A percentile compares a stretch with the other conserved stretches of the same genome.
Conservation (phyloP, 2,797 vertebrate species). For the Atherinosoma microstoma region DNA sequence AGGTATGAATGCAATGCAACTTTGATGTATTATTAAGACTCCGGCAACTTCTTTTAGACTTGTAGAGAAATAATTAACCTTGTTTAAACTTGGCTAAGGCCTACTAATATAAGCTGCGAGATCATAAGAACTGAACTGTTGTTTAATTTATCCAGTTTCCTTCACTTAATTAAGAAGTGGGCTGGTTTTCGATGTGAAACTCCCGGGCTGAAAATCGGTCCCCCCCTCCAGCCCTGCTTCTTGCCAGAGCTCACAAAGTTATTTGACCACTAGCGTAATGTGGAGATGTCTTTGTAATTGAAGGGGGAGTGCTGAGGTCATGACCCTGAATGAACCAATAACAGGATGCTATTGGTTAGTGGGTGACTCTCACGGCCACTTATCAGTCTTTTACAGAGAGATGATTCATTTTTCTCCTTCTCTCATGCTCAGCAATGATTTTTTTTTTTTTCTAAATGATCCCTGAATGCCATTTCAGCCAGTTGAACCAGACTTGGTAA, state of each 20-base stretch:
- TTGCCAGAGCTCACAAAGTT: slow-evolving; percentile 59
- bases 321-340: slow-evolving; percentile 66
- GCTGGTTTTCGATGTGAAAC: neutral
- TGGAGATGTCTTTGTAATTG: slow-evolving; percentile 71
- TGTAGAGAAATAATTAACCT: no score
- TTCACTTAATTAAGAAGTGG: no score
- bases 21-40: no score
- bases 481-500: neutral
- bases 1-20: no score
- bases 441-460: slow-evolving; percentile 28
- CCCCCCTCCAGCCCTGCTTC: slow-evolving; percentile 12
- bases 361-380: slow-evolving; percentile 65
- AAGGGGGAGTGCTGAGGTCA: slow-evolving; percentile 67
- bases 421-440: slow-evolving; percentile 37
- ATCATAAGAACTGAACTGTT: no score
- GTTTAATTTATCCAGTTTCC: no score
- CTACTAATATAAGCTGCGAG: no score
- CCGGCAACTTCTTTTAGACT: no score
- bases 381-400: slow-evolving; percentile 66
- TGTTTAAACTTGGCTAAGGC: no score
- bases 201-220: no score
- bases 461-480: slow-evolving; percentile 1
- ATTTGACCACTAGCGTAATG: slow-evolving; percentile 60
- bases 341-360: slow-evolving; percentile 72
- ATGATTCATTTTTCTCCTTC: slow-evolving; percentile 45